phyloP scores from a whole-genome alignment of 1,140 invertebrate genomes.

The Drosophila subpulchrella region DNA sequence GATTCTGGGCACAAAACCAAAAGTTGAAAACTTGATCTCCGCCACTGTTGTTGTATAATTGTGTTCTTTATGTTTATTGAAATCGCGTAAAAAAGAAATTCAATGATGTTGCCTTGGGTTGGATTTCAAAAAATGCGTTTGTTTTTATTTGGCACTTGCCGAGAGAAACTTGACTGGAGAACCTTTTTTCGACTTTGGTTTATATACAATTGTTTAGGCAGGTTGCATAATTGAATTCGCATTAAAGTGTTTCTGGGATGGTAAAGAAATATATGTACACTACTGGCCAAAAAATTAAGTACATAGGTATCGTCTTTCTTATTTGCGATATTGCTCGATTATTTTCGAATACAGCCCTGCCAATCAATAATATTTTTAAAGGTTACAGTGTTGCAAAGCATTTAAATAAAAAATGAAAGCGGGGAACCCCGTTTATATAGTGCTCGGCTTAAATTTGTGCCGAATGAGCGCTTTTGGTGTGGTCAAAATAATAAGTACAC shows the following conservation, averaged over 20 bases:
- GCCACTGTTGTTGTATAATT: constrained; percentile 18
- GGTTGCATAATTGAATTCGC: constrained; percentile 23
- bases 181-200: constrained; percentile 23
- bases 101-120: constrained; percentile 43
- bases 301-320: no score
- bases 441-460: no score
- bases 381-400: no score
- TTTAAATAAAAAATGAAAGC: no score
- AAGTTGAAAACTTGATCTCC: constrained; percentile 44
- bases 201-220: background rate
- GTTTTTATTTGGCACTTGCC: constrained; percentile 7
- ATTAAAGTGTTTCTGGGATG: constrained; percentile 30
- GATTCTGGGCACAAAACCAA: constrained; percentile 43
- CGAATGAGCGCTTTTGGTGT: no score
- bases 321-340: no score
- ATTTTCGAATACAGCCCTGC: no score
- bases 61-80: constrained; percentile 41
- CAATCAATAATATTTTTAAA: no score
- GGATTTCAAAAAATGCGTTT: constrained; percentile 41
- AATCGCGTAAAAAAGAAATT: constrained; percentile 37
- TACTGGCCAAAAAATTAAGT: no score
- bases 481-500: no score
- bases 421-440: no score
- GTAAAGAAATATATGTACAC: background rate
- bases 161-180: constrained; percentile 38